A percentile compares a stretch with the other conserved stretches of the same genome.
Evolutionary conservation across 2,797 vertebrate species (phyloP).

Genomic region (Neopelma chrysocephalum): DNA sequence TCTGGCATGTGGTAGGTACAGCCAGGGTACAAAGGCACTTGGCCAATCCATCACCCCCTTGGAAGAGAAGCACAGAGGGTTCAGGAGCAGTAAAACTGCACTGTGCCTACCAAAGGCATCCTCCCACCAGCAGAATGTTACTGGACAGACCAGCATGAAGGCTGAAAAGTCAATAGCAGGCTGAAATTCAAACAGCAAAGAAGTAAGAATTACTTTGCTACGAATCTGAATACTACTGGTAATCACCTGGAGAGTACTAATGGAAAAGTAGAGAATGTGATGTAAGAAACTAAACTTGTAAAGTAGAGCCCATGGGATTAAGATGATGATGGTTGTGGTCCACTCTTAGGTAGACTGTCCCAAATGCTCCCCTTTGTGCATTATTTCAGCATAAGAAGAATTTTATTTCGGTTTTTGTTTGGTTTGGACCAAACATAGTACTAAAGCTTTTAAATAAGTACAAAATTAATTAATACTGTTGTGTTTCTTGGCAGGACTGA

Average conservation of each 20-base stretch:
- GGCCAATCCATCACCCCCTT: background rate
- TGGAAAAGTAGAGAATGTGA: background rate
- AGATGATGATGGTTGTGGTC: background rate
- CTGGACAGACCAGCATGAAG: background rate
- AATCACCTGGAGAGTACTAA: background rate
- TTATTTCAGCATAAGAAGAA: background rate
- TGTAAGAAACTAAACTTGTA: background rate
- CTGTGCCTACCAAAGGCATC: background rate
- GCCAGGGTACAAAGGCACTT: background rate
- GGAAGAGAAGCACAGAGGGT: accelerated
- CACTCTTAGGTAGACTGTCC: background rate
- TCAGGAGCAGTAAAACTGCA: background rate
- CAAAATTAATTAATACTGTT: slow-evolving; percentile 21
- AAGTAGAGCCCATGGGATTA: background rate
- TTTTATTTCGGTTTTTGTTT: background rate
- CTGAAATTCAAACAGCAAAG: background rate
- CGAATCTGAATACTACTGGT: background rate
- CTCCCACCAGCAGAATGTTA: background rate
- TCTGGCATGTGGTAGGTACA: background rate
- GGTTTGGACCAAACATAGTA: slow-evolving; percentile 15
- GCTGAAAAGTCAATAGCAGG: background rate
- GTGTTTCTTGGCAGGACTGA: slow-evolving; percentile 22
- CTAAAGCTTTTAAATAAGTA: slow-evolving; percentile 20
- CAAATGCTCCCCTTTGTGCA: background rate
- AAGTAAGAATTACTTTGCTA: background rate